A percentile compares a stretch with the other conserved stretches of the same genome.
These are phyloP conservation scores for Nasonia longicornis DNA, from an alignment of 1,140 invertebrate species.

Conservation along the genomic window DNA sequence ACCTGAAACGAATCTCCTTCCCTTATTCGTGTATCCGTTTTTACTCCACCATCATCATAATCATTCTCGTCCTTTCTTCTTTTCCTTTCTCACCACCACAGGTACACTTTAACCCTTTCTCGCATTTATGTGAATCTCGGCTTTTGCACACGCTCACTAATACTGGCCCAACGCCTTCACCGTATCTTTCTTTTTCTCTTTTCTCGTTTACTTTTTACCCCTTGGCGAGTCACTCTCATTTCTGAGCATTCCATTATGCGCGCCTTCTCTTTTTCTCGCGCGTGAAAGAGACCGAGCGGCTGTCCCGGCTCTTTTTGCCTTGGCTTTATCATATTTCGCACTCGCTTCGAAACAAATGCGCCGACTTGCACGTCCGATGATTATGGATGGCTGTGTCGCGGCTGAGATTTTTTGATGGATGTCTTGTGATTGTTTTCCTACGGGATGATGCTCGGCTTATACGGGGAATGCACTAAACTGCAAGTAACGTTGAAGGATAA, in stretches of 20 bases:
- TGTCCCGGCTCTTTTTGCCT: background rate
- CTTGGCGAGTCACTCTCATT: conserved; percentile 26
- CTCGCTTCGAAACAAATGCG: background rate
- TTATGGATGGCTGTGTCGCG: background rate
- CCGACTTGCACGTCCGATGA: background rate
- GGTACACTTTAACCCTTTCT: background rate
- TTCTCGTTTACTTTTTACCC: background rate
- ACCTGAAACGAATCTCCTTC: conserved; percentile 21
- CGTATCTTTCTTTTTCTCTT: background rate
- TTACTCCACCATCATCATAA: conserved; percentile 4
- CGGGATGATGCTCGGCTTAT: background rate
- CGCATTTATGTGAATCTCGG: background rate
- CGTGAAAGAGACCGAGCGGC: background rate
- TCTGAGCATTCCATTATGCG: conserved; percentile 23
- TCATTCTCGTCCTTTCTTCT: background rate
- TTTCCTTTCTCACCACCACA: background rate
- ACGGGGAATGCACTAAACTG: too few species aligned
- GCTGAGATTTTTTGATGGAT: background rate
- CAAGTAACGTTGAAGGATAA: background rate
- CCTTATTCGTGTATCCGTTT: background rate
- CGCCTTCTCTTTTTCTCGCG: background rate
- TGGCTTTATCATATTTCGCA: background rate
- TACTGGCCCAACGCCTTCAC: background rate
- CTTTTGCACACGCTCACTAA: background rate
- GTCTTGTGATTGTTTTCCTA: background rate